phyloP scores from a whole-genome alignment of 2,113 vertebrate species.

The Nesogale talazaci region DNA sequence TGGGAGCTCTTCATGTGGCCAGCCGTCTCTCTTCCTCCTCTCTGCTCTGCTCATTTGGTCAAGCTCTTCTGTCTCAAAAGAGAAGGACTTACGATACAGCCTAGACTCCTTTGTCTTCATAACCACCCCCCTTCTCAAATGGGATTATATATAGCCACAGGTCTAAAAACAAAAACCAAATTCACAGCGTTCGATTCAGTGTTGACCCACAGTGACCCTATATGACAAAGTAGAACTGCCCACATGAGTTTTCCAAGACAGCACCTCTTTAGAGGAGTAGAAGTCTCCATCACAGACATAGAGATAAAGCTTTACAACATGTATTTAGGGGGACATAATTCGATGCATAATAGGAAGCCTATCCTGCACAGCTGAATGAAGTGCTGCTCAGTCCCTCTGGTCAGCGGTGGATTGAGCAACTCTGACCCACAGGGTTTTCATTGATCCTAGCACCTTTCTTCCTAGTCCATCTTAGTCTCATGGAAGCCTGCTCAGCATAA shows the following conservation, averaged over 20 bases:
- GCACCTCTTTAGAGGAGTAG: too few species aligned
- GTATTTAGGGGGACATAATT: neutral
- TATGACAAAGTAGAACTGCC: too few species aligned
- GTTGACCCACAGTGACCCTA: too few species aligned
- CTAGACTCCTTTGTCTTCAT: neutral
- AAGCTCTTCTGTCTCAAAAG: neutral
- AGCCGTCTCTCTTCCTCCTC: neutral
- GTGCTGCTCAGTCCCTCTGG: neutral
- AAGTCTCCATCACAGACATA: too few species aligned
- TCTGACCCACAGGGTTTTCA: neutral
- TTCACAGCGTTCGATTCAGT: too few species aligned
- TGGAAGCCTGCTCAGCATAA: too few species aligned
- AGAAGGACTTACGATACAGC: neutral
- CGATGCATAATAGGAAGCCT: neutral
- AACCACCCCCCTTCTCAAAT: neutral
- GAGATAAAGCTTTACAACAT: neutral
- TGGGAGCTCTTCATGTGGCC: neutral
- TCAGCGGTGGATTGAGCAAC: neutral
- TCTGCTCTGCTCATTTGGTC: neutral
- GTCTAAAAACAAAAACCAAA: too few species aligned
- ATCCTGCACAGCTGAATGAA: neutral
- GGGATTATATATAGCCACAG: neutral
- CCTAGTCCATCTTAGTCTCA: neutral
- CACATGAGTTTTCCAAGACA: too few species aligned
- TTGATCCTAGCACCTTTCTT: neutral